Evolutionary conservation across 2,113 vertebrate species (phyloP).

Genomic region (Paradisaea rubra): DNA sequence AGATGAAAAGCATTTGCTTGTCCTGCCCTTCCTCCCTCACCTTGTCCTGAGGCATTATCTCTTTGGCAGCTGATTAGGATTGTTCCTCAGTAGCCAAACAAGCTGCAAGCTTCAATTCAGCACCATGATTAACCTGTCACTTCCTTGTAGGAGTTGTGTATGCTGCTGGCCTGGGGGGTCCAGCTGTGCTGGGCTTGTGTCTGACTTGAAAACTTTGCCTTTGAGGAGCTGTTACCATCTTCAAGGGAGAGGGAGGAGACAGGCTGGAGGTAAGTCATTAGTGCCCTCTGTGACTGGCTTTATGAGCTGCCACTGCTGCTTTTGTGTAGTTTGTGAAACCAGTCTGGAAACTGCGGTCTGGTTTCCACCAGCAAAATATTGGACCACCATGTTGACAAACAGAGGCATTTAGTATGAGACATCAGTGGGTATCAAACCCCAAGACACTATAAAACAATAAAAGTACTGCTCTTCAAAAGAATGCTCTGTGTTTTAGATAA

Average conservation of each 20-base stretch:
- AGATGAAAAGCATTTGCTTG: background rate
- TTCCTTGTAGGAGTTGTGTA: background rate
- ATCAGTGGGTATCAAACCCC: background rate
- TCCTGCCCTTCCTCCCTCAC: background rate
- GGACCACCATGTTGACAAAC: background rate
- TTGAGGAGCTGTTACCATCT: background rate
- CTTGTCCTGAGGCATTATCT: background rate
- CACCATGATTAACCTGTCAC: fast-evolving
- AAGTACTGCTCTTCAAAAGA: background rate
- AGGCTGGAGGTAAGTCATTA: background rate
- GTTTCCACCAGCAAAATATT: background rate
- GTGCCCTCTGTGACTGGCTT: background rate
- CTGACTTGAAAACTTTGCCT: background rate
- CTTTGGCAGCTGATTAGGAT: background rate
- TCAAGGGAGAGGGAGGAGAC: background rate
- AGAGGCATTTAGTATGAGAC: background rate
- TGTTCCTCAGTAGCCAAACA: background rate
- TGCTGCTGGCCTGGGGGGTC: background rate
- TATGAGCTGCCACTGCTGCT: background rate
- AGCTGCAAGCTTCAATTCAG: background rate
- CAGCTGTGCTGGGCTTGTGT: background rate
- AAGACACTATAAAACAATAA: background rate
- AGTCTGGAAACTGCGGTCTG: background rate
- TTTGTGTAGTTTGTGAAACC: background rate
- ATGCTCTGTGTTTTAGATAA: background rate